Evolutionary conservation across 2,888 invertebrate species (phyloP).

Genomic region (Lasioglossum vierecki): DNA sequence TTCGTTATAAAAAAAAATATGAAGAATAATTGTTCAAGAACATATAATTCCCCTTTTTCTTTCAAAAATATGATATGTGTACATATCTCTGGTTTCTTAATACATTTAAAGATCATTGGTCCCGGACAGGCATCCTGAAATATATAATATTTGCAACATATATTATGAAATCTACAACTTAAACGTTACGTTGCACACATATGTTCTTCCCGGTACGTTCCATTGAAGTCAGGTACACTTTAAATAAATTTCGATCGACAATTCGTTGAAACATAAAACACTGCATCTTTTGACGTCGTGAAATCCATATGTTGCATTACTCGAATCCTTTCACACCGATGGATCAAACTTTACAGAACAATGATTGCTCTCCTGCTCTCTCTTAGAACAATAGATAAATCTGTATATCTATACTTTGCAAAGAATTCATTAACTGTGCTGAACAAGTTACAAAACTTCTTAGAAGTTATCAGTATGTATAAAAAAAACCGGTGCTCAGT

Average conservation of each 20-base stretch:
- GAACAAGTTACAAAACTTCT: constrained; percentile 29
- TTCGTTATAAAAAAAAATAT: constrained; percentile 34
- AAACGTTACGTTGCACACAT: constrained; percentile 66
- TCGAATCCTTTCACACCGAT: background rate
- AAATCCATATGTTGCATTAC: constrained; percentile 24
- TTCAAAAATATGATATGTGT: constrained; percentile 71
- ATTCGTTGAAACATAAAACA: background rate
- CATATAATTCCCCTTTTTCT: constrained; percentile 50
- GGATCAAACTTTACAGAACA: constrained; percentile 14
- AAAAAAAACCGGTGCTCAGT: constrained; percentile 15
- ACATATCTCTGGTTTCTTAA: constrained; percentile 69
- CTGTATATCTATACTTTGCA: constrained; percentile 7
- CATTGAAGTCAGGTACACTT: constrained; percentile 81
- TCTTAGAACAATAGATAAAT: constrained; percentile 12
- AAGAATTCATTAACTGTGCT: constrained; percentile 30
- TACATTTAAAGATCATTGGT: constrained; percentile 76
- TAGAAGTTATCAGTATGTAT: constrained; percentile 23
- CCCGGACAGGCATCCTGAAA: constrained; percentile 70
- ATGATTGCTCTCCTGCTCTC: background rate
- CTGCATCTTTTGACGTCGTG: background rate
- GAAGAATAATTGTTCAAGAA: constrained; percentile 52
- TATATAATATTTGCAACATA: constrained; percentile 78
- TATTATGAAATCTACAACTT: constrained; percentile 80
- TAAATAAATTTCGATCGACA: constrained; percentile 69
- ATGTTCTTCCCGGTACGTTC: constrained; percentile 57